These are phyloP conservation scores for Ornithoptera alexandrae DNA, from an alignment of 2,888 invertebrate species.

Conservation along the genomic window DNA sequence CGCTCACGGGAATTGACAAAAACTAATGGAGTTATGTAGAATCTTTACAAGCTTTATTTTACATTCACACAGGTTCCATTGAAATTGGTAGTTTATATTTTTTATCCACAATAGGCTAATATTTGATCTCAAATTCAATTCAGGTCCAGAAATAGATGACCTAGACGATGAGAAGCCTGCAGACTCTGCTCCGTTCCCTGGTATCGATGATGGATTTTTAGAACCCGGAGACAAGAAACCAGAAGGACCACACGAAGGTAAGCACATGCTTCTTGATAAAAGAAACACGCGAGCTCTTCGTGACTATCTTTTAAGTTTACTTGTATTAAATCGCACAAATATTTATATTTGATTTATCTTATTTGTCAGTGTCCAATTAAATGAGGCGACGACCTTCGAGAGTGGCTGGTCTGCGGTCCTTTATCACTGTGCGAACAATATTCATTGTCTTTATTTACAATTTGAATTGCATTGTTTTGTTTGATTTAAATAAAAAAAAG, in stretches of 20 bases:
- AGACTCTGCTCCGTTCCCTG: conserved; percentile 68
- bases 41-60: too few species aligned
- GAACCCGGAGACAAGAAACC: conserved; percentile 50
- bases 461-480: neutral
- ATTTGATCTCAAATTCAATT: neutral
- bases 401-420: neutral
- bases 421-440: conserved; percentile 26
- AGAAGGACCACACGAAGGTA: conserved; percentile 39
- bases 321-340: too few species aligned
- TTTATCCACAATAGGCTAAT: too few species aligned
- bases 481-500: neutral
- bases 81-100: too few species aligned
- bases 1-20: too few species aligned
- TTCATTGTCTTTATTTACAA: conserved; percentile 12
- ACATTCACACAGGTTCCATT: too few species aligned
- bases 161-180: conserved; percentile 62
- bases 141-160: conserved; percentile 80
- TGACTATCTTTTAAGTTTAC: too few species aligned
- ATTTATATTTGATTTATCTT: too few species aligned
- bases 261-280: conserved; percentile 1
- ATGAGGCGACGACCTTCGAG: too few species aligned
- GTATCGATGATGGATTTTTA: conserved; percentile 84
- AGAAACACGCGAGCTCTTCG: too few species aligned
- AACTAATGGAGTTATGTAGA: too few species aligned
- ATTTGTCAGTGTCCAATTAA: too few species aligned